Evolutionary conservation across 2,797 vertebrate species (phyloP), one percentile per base, ranked within the genome.

Genomic region (Pangasius krempfi): DNA sequence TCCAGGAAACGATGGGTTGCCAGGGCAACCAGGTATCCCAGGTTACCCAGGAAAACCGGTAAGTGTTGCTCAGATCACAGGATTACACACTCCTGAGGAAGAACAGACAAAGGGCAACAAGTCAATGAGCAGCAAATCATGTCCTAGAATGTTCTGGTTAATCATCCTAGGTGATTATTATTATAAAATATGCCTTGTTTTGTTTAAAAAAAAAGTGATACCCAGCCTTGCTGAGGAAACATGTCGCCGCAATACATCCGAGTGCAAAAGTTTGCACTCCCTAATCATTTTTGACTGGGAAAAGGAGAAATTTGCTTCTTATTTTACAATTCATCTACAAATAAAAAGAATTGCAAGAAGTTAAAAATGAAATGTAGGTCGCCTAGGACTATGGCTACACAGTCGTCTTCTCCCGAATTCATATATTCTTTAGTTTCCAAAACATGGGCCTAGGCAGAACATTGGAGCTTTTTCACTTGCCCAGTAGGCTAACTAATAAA

Each of bases 21-120:
- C 92, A 64, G 94, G 95, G 72, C 92, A 93, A 80, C 92, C 94
- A 80, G 95, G 95, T 81, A 85, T 93, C 60, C 94, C 93, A 81
- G 95, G 95, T 18, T 93, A 93, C 87, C 94, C 94, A 54, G 95
- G 95, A 84, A 95, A 95, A 92, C 94, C 93, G 7, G 94, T 95
- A 87, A 90, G 94, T 94, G 44, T 56, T 50, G 18, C n/a, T 25
- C 16, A 66, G 6, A 33, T 47, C 9, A 75, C 47, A 73, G 58
- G 9, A 60, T 40, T 58, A 22, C 22, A 27, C 50, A 58, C 1
- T n/a, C 7, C 13, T 58, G 0, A 73, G 64, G 44, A 68, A 13
- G 10, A 84, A 33, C 25, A 70, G 80, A 52, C 37, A 58, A 25
- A 56, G 56, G 8, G 13, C 40, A 76, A 79, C 9, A 80, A 5